Base-by-base conservation (phyloP, 2,888 invertebrate genomes). In the Dolomedes plantarius region DNA sequence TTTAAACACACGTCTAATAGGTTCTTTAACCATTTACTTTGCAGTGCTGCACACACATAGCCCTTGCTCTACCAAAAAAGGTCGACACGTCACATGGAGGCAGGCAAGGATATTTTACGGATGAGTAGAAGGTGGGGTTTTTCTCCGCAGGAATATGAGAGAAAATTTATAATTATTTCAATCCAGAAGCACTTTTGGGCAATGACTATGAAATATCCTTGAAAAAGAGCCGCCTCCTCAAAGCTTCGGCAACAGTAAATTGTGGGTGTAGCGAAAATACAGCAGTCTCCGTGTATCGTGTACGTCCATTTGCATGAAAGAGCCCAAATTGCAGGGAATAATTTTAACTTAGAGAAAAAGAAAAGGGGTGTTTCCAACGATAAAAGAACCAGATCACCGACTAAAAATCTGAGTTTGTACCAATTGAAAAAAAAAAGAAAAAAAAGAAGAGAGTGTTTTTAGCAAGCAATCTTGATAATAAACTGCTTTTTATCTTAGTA, bases 1-100 rank as follows among this genome's bases (percentile, higher is more conserved):
- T 76, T 76, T 83, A 83, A 83, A 83, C 76, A 76, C 65, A 71
- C 67, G 65, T 77, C 73, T 85, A 85, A 85, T 85, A 72, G 83
- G 67, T 77, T 65, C 71, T 77, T 77, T 85, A 85, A 77, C 77
- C 77, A 77, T 85, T 78, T 77, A 77, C 83, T 28, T 85, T 77
- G 67, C 31, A 23, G 23, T 11, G 41, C 41, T 46, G 41, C 41
- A 46, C 11, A 36, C 36, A 46, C 41, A 46, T 11, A 56, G 56
- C 56, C 56, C 56, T 56, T 56, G 56, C 67, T 67, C 19, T 19
- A 5, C 36, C 67, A 23, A 67, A 67, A 31, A 32, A 67, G 32
- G 32, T 32, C 32, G 67, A 64, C 28, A 65, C 13, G 31, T 65
- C 29, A 31, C 64, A 28, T 28, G 9, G 9, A 46, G 41, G 56